Base-by-base conservation (phyloP, 2,888 invertebrate genomes). In the Nesidiocoris tenuis region DNA sequence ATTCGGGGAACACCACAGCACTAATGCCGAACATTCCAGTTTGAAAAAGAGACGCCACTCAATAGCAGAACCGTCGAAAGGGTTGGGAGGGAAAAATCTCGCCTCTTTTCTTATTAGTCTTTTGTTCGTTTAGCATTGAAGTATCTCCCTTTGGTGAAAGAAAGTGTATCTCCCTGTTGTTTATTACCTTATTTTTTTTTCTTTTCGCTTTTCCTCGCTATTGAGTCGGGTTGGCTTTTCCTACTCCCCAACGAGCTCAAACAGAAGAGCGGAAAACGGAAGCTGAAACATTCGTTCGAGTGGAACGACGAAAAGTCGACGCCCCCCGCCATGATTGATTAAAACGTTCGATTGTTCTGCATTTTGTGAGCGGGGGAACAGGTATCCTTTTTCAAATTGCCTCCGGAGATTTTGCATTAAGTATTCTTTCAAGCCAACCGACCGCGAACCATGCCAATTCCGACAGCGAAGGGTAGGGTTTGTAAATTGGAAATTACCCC, bases 271-370 rank as follows among this genome's bases (percentile, higher is more conserved):
- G 5, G 61, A 39, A 39, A 70, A 70, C 57, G 59, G 59, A 24
- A 61, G 61, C 54, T 70, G 61, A 70, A 70, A 61, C 70, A 70
- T 61, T 61, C 57, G 25, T 54, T 70, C 24, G 59, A 70, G 70
- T 61, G 70, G 70, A 70, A 70, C 61, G 5, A 39, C 39, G 5
- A 12, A 24, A 61, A 59, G 61, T 19, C 21, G 23, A 21, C 61
- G 21, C 16, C 61, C 39, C 22, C 22, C 21, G 22, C 61, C 39
- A 72, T 72, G 72, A 72, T 72, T 72, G 72, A 72, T 72, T 72
- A 72, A 72, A 72, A 61, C 72, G 56, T 72, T 63, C 72, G 61
- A 72, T 72, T 63, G 61, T 72, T 72, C 72, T 25, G 61, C 61
- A 72, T 72, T 63, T 39, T 61, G 61, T 17, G 63, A 61, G 72